Evolutionary conservation across 2,888 invertebrate species (phyloP), one percentile per base, ranked within the genome.

Genomic region (Luperina testacea): DNA sequence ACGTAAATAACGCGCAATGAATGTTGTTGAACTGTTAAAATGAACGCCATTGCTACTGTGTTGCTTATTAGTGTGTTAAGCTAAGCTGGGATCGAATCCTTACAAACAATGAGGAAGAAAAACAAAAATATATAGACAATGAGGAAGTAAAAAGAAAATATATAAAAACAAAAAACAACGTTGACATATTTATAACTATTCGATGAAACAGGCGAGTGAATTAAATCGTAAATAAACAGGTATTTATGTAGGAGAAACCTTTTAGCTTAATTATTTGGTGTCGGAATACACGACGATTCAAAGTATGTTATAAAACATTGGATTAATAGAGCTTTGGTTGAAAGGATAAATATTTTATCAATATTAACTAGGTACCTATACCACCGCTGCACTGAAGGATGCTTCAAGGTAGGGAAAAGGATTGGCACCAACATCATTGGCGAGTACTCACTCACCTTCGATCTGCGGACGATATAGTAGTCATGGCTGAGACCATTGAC

Each of bases 121-220:
- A 78, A 64, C 1, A 15, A 57, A 67, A 32, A 24, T 38, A 38
- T 38, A 38, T 38, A 38, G 6, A 38, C 38, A 38, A 38, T 6
- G 38, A 38, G 38, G 38, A 38, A 38, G 38, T 38, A 38, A 38
- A 38, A 38, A 38, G 38, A 38, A 38, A 38, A 38, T 38, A 38
- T 38, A 38, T 38, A 6, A 38, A 38, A 38, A 38, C 38, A 38
- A 38, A 38, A 38, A 81, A 70, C 32, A 80, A 57, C 20, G 48
- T 67, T 67, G 72, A 75, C 48, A 77, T 84, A 77, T 84, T 84
- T 84, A 84, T 73, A 59, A 70, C 75, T 32, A 70, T 77, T 70
- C 61, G 24, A 63, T 64, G n/a, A 74, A 75, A 76, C 27, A 20
- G 59, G 24, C 24, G 63, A 65, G 75, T 73, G 45, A 83, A 83